These are phyloP conservation scores for Thalpophila matura DNA, from an alignment of 2,888 invertebrate species.

Conservation along the genomic window DNA sequence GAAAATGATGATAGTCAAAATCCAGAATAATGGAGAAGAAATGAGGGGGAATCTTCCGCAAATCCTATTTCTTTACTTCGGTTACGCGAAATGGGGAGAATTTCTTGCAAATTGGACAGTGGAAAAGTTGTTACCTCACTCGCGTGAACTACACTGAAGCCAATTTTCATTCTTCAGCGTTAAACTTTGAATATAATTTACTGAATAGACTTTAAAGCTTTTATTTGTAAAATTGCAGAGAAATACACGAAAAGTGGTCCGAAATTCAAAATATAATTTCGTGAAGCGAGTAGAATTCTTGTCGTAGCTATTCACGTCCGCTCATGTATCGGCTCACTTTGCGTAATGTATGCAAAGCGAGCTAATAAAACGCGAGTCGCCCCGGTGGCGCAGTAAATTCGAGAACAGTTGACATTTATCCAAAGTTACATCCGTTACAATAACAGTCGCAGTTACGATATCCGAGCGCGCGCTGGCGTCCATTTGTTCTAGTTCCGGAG, in stretches of 20 bases:
- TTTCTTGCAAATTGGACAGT: slow-evolving; percentile 78
- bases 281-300: slow-evolving; percentile 62
- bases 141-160: slow-evolving; percentile 69
- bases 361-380: slow-evolving; percentile 86
- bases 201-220: slow-evolving; percentile 55
- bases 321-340: slow-evolving; percentile 75
- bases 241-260: slow-evolving; percentile 43
- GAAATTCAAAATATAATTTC: slow-evolving; percentile 49
- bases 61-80: slow-evolving; percentile 73
- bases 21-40: slow-evolving; percentile 69
- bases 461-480: slow-evolving; percentile 79
- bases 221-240: slow-evolving; percentile 51
- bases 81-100: slow-evolving; percentile 69
- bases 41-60: slow-evolving; percentile 67
- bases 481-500: slow-evolving; percentile 87
- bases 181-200: slow-evolving; percentile 70
- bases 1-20: slow-evolving; percentile 66
- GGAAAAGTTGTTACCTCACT: slow-evolving; percentile 74
- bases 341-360: slow-evolving; percentile 86
- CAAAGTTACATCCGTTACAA: slow-evolving; percentile 90
- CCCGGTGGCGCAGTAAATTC: slow-evolving; percentile 84
- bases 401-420: slow-evolving; percentile 89
- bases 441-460: slow-evolving; percentile 88
- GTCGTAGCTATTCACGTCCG: slow-evolving; percentile 68
- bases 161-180: slow-evolving; percentile 69